Evolutionary conservation across 2,888 invertebrate genomes (phyloP), one percentile per base, ranked within the genome.

Genomic region (Drosophila mimetica): DNA sequence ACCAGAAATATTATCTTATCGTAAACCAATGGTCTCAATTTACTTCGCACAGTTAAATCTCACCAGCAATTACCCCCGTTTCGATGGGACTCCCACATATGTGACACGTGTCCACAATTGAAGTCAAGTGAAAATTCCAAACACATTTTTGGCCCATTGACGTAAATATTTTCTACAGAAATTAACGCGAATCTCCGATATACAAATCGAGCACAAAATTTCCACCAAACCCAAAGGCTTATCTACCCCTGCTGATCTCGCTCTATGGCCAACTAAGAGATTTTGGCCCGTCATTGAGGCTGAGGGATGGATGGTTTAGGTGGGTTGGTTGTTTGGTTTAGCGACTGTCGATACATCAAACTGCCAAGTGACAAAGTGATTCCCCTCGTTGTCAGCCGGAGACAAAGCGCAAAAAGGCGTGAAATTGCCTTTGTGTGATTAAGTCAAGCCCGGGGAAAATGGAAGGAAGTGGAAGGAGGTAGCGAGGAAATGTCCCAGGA

Each of bases 391-490:
- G 64, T 46, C 52, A 48, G 47, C 32, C 39, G 20, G 58, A 61
- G 75, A 69, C 69, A 67, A 61, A 46, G 70, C 32, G 76, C 85
- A 77, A 89, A 90, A 89, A 86, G 90, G 90, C 90, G 89, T 90
- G 90, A 90, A 90, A 90, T 90, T 90, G 89, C 81, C 78, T 85
- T 73, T 85, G 84, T 79, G 79, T 88, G 88, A 85, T 85, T 88
- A 86, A 88, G 78, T 86, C 86, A 74, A 77, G 66, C 65, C 80
- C 28, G 67, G 54, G 66, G 60, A 30, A 11, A 30, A 1, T 30
- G 30, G 9, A 25, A 7, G 6, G 46, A 55, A 25, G 3, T 25
- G 47, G 51, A 4, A 14, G 4, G 28, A 34, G 4, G 28, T 32
- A 42, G 46, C 30, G 32, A 34, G 30, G 25, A 48, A 16, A 14